Percentiles rank a stretch among this genome's conserved stretches.
Conservation (phyloP, 1,140 invertebrate genomes). For the Ptiloglossa arizonensis region DNA sequence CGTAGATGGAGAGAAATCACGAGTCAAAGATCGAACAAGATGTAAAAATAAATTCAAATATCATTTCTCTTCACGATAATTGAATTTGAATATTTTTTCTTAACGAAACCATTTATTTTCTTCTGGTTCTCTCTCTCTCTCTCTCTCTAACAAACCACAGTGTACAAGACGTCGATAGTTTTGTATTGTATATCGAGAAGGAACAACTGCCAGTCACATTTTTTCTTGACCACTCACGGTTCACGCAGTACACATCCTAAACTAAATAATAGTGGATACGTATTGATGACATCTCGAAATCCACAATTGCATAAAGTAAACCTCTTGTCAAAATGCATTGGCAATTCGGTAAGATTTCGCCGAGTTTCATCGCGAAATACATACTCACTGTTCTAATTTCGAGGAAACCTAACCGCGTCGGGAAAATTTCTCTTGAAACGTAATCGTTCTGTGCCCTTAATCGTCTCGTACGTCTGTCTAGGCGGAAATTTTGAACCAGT, state of each 20-base stretch:
- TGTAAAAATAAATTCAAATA: too few species aligned
- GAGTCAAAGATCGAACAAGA: too few species aligned
- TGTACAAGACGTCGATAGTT: background rate
- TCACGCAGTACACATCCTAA: slow-evolving; percentile 13
- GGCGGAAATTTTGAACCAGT: slow-evolving; percentile 74
- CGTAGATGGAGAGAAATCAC: too few species aligned
- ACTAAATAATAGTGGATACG: slow-evolving; percentile 14
- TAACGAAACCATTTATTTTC: too few species aligned
- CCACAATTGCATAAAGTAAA: background rate
- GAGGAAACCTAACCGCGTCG: background rate
- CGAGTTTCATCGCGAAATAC: too few species aligned
- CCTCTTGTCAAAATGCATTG: slow-evolving; percentile 66
- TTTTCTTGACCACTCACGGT: slow-evolving; percentile 12
- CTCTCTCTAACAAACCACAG: background rate
- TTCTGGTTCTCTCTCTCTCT: too few species aligned
- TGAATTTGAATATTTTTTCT: too few species aligned
- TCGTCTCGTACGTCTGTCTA: slow-evolving; percentile 33
- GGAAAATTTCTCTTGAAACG: background rate
- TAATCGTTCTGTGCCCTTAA: background rate
- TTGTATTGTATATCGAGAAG: background rate
- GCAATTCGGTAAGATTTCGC: slow-evolving; percentile 70
- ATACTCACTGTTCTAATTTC: background rate
- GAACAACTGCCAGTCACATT: slow-evolving; percentile 20
- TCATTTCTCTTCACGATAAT: too few species aligned
- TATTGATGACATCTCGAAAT: background rate